Evolutionary conservation across 2,113 vertebrate species (phyloP).

Genomic region (Budorcas taxicolor): DNA sequence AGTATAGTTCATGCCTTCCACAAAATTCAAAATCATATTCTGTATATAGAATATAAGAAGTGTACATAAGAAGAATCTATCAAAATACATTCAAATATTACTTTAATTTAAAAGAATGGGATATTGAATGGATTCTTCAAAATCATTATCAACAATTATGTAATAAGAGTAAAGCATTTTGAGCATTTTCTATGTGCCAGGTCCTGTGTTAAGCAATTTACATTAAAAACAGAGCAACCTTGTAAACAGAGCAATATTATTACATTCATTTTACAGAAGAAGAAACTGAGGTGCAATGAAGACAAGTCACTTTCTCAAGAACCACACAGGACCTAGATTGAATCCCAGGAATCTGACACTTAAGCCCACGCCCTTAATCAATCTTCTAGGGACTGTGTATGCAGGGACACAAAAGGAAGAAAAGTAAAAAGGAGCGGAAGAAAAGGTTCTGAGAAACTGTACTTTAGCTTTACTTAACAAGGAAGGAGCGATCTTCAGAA

Average conservation of each 20-base stretch:
- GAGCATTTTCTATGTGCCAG: background rate
- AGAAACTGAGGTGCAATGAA: background rate
- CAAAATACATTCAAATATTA: background rate
- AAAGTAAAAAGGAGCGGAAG: background rate
- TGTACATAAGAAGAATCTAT: background rate
- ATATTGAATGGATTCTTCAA: background rate
- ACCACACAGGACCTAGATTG: background rate
- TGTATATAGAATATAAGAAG: background rate
- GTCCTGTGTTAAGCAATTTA: background rate
- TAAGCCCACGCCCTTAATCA: background rate
- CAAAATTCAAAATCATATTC: conserved; percentile 16
- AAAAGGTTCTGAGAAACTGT: background rate
- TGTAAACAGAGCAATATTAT: background rate
- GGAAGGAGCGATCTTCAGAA: background rate
- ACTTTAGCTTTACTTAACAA: background rate
- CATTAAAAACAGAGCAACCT: background rate
- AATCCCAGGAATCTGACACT: background rate
- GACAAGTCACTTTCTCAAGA: background rate
- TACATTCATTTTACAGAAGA: background rate
- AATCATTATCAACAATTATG: background rate
- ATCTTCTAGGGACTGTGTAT: background rate
- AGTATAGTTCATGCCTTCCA: background rate
- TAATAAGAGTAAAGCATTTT: background rate
- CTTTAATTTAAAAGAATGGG: conserved; percentile 6
- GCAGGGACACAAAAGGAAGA: background rate